phyloP scores from a whole-genome alignment of 1,140 invertebrate genomes.

The Eumeta japonica region DNA sequence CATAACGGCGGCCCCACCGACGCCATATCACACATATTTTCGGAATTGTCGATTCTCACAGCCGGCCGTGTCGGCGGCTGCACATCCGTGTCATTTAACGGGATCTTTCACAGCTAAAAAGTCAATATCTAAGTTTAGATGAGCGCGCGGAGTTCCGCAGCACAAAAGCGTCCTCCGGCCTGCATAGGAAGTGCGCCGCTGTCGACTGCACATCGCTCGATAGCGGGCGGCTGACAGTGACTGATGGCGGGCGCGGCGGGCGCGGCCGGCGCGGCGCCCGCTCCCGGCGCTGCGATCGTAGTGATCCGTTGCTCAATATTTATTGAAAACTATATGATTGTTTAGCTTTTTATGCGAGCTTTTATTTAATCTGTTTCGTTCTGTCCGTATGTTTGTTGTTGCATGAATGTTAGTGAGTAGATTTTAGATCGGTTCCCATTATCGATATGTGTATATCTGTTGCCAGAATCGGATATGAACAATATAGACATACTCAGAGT shows the following conservation, averaged over 20 bases:
- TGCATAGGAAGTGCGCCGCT: slow-evolving; percentile 18
- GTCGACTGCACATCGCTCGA: slow-evolving; percentile 37
- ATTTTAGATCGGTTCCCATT: too few species aligned
- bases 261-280: background rate
- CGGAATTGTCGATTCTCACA: too few species aligned
- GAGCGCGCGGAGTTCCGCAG: slow-evolving; percentile 12
- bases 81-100: slow-evolving; percentile 25
- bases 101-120: slow-evolving; percentile 47
- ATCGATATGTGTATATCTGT: too few species aligned
- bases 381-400: too few species aligned
- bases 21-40: too few species aligned
- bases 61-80: too few species aligned
- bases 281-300: background rate
- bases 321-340: background rate
- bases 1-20: too few species aligned
- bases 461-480: too few species aligned
- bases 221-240: slow-evolving; percentile 46
- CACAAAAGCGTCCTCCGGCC: slow-evolving; percentile 22
- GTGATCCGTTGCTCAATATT: background rate
- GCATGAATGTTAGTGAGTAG: too few species aligned
- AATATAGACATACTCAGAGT: too few species aligned
- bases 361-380: background rate
- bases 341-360: background rate
- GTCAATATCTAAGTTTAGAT: slow-evolving; percentile 52
- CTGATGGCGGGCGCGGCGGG: slow-evolving; percentile 32